A percentile compares a stretch with the other conserved stretches of the same genome.
Evolutionary conservation across 2,113 vertebrate genomes (phyloP).

Genomic region (Hypanus sabinus): DNA sequence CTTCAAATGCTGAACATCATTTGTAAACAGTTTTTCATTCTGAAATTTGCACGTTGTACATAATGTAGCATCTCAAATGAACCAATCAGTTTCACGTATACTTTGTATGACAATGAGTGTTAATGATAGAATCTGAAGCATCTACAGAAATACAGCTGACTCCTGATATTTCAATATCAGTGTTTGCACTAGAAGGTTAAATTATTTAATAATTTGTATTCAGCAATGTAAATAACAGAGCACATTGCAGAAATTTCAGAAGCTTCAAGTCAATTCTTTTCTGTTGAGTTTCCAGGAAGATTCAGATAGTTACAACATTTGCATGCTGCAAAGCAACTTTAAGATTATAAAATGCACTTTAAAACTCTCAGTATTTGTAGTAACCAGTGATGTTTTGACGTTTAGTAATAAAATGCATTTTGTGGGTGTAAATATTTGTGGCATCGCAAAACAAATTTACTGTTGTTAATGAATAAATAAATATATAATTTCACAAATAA

Average conservation of each 20-base stretch:
- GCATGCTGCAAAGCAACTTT: neutral
- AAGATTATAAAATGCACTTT: neutral
- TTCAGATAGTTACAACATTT: no score
- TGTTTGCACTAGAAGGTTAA: neutral
- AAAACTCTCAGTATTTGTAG: neutral
- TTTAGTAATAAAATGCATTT: neutral
- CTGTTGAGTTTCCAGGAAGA: neutral
- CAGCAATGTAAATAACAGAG: neutral
- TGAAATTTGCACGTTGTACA: neutral
- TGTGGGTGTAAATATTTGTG: neutral
- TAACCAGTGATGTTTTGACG: neutral
- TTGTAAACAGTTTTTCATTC: neutral
- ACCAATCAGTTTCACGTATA: neutral
- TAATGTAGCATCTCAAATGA: neutral
- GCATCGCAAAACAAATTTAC: neutral
- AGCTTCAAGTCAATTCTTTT: neutral
- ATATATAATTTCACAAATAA: neutral
- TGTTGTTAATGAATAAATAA: conserved; percentile 17
- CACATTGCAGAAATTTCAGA: neutral
- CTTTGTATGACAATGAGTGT: neutral
- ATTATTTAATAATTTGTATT: conserved; percentile 1
- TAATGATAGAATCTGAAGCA: neutral
- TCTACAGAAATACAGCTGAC: neutral
- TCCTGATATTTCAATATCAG: neutral
- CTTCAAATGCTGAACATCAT: neutral